Conservation (phyloP, 2,113 vertebrate genomes). For the Tyrannus savana region DNA sequence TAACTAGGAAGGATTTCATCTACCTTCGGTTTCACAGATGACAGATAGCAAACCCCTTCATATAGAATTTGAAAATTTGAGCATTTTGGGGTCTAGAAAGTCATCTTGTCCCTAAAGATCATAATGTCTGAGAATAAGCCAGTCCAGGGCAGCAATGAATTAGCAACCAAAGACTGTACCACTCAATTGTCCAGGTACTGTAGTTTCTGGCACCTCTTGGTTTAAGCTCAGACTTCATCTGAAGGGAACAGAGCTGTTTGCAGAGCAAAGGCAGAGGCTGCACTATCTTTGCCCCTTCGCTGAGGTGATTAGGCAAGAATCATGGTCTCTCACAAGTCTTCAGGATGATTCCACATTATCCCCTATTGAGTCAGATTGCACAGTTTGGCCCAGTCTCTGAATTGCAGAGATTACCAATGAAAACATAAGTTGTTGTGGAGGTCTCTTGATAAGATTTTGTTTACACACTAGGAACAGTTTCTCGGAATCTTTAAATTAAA, state of each 20-base stretch:
- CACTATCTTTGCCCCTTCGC: background rate
- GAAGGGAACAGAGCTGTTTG: background rate
- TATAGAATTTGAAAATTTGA: background rate
- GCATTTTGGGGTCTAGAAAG: background rate
- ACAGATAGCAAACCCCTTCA: background rate
- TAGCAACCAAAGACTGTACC: background rate
- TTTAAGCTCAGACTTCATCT: background rate
- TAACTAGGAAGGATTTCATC: background rate
- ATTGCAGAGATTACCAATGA: background rate
- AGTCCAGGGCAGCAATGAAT: background rate
- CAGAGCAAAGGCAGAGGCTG: background rate
- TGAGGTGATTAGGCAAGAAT: background rate
- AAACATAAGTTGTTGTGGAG: background rate
- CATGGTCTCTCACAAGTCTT: background rate
- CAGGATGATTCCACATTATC: background rate
- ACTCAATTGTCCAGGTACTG: background rate
- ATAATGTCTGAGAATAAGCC: background rate
- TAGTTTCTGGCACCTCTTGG: background rate
- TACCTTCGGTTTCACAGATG: background rate
- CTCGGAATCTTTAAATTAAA: slow-evolving; percentile 22
- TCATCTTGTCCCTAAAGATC: background rate
- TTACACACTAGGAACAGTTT: slow-evolving; percentile 13
- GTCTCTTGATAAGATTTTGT: slow-evolving; percentile 22
- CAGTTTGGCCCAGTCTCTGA: background rate
- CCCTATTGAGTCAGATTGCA: background rate